Evolutionary conservation across 35 echinoderm and acorn worm species (phyloP), one percentile per base, ranked within the genome.

Genomic region (Holothuria glaberrima): DNA sequence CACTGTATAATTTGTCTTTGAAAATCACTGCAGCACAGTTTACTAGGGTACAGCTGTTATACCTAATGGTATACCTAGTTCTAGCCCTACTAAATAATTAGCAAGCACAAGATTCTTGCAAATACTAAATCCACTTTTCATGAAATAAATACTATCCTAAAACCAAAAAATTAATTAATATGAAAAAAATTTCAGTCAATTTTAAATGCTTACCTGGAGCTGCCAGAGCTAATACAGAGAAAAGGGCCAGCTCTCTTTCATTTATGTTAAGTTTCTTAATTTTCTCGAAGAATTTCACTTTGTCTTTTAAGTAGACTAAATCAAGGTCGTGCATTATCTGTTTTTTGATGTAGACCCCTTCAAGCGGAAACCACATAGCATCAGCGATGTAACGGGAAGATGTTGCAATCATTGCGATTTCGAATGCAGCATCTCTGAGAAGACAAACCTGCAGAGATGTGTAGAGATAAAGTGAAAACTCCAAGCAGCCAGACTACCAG

Each of bases 261-360:
- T 91, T 95, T 28, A 99, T 58, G 71, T 99, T 99, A 72, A 99
- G 82, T 75, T 93, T 99, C 88, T 92, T 95, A 91, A 99, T 95
- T 78, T 99, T 99, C 68, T 99, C 97, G 86, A 99, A 99, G 79
- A 99, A 99, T 62, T 80, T 80, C 68, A 99, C 89, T 81, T 99
- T 99, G 22, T 92, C 91, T 63, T 92, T 91, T 29, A 95, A 90
- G 82, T 95, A 95, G 57, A 90, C 92, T 20, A 92, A 72, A 68
- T 99, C 93, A 25, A 99, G 83, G 31, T 93, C 86, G 56, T 95
- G 90, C 67, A 99, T 73, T 32, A 95, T 90, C 76, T 94, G 85
- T 76, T 93, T 95, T 45, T 86, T 95, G 64, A 99, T 91, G 85
- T 93, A 99, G 19, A 99, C 93, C 1, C 93, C 93, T 38, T 93